Base-by-base conservation (phyloP, 1,140 invertebrate genomes). In the Drosophila hydei region DNA sequence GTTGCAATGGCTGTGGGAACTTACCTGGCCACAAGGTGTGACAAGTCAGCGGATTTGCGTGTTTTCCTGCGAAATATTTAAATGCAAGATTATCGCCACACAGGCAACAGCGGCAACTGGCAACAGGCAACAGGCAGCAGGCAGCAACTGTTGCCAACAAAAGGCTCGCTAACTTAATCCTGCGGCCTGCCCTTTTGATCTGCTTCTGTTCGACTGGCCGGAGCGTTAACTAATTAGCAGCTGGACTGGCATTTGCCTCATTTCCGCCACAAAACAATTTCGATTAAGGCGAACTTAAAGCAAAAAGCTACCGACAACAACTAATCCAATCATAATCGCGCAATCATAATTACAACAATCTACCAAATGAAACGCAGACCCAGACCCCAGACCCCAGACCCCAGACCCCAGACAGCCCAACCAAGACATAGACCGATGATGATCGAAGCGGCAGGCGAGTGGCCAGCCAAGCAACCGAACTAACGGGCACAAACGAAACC, bases 41-140 rank as follows among this genome's bases (percentile, higher is more conserved):
- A 87, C 83, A 87, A 87, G 83, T 87, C 83, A 87, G 83, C 78
- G 83, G 83, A 87, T 87, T 85, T 88, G 83, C 83, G 83, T 88
- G 83, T 87, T 81, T 85, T 87, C 83, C 77, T 70, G 78, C 75
- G 83, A 87, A 87, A 87, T 87, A 87, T 87, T 81, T 88, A 87
- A 87, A 88, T 83, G 75, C 71, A 76, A 87, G 83, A 87, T 87
- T 87, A 87, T 87, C 83, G 68, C 40, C 38, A 43, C 73, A 43
- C 21, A n/a, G 11, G 11, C 27, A 40, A 48, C 38, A 40, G 27
- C 40, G 11, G 52, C 60, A 70, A 33, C 60, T 23, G 25, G 51
- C 21, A 33, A 7, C 55, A 51, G 16, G 12, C 36, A 33, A 14
- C 27, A 50, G 9, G 4, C 23, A 51, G 45, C 14, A 21, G 50